Evolutionary conservation across 2,797 vertebrate genomes (phyloP).

Genomic region (Sandelia bainsii): DNA sequence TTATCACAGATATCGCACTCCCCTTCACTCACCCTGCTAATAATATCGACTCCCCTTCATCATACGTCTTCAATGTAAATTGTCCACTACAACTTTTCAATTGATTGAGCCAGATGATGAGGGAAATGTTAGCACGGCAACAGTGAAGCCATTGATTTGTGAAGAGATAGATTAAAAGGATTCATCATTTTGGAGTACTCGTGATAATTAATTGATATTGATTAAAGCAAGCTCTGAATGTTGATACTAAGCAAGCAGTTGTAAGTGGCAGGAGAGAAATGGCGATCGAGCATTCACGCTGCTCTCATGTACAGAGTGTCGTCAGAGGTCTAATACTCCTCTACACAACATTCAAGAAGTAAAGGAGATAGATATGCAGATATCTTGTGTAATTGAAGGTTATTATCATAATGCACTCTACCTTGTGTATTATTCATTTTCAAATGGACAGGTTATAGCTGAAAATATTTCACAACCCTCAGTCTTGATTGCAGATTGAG

Average conservation of each 20-base stretch:
- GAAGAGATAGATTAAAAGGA: constrained; percentile 74
- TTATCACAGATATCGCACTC: constrained; percentile 38
- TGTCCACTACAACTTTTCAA: constrained; percentile 59
- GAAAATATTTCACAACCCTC: constrained; percentile 76
- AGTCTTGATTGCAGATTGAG: constrained; percentile 80
- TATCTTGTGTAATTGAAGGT: constrained; percentile 80
- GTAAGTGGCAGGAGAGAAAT: constrained; percentile 38
- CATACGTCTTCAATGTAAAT: constrained; percentile 70
- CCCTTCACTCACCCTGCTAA: constrained; percentile 62
- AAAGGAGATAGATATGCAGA: constrained; percentile 74
- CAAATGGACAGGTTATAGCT: constrained; percentile 79
- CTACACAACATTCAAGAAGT: constrained; percentile 62
- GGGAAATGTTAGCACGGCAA: constrained; percentile 72
- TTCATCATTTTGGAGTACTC: constrained; percentile 74
- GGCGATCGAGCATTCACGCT: constrained; percentile 28
- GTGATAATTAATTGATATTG: constrained; percentile 78
- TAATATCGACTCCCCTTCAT: constrained; percentile 70
- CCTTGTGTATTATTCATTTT: constrained; percentile 82
- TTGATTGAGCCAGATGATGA: constrained; percentile 64
- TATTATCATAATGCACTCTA: constrained; percentile 83
- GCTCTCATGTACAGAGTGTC: constrained; percentile 53
- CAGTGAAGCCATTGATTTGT: constrained; percentile 76
- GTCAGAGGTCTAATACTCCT: constrained; percentile 57
- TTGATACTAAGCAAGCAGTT: constrained; percentile 29
- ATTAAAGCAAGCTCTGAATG: constrained; percentile 58